phyloP scores from a whole-genome alignment of 2,888 invertebrate genomes.

The Aphodius sticticus region DNA sequence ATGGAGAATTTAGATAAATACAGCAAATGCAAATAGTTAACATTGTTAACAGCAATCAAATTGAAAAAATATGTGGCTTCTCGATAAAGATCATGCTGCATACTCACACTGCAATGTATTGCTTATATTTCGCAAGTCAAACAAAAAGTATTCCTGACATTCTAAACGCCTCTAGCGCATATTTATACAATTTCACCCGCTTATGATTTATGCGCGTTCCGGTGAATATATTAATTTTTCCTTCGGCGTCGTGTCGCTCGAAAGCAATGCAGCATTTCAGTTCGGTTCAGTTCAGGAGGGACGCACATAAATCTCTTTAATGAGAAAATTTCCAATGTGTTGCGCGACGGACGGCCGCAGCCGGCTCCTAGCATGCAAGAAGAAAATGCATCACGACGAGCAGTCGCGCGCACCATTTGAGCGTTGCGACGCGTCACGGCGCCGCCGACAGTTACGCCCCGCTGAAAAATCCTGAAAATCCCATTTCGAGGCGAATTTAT shows the following conservation, averaged over 20 bases:
- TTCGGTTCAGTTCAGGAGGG: neutral
- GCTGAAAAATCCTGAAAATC: constrained; percentile 9
- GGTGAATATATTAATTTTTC: constrained; percentile 20
- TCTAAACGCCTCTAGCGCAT: neutral
- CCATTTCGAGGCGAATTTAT: constrained; percentile 21
- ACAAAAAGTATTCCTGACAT: no score
- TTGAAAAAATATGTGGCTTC: no score
- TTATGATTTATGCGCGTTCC: constrained; percentile 6
- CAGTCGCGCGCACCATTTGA: constrained; percentile 7
- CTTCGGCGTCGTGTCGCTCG: neutral
- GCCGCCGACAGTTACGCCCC: constrained; percentile 12
- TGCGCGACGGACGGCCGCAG: neutral
- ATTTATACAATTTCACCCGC: constrained; percentile 11
- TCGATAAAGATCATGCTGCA: no score
- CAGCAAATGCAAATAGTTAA: no score
- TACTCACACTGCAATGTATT: no score
- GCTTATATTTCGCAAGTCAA: no score
- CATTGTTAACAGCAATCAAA: no score
- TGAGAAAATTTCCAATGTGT: constrained; percentile 13
- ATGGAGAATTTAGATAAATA: no score
- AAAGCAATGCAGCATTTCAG: neutral
- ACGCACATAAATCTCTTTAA: constrained; percentile 17
- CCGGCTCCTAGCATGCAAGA: constrained; percentile 17
- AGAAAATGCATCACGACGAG: constrained; percentile 7
- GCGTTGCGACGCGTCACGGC: constrained; percentile 10